These are phyloP conservation scores for Hofmannophila pseudospretella DNA, from an alignment of 2,888 invertebrate species.

Conservation along the genomic window DNA sequence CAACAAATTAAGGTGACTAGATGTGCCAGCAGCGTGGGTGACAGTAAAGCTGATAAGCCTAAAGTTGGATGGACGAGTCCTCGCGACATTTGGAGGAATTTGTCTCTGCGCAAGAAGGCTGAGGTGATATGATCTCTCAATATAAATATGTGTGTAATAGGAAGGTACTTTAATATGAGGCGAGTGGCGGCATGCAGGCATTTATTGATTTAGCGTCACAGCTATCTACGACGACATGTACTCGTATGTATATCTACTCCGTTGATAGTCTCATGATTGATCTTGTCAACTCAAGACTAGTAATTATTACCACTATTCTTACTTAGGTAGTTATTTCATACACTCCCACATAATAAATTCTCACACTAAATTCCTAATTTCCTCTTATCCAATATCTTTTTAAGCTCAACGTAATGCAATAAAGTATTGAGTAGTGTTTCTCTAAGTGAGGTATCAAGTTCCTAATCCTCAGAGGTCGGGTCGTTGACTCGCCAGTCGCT, in stretches of 20 bases:
- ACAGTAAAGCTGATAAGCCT: constrained; percentile 56
- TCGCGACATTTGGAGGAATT: constrained; percentile 70
- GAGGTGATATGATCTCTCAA: constrained; percentile 45
- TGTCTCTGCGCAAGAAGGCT: constrained; percentile 65
- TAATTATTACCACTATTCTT: too few species aligned
- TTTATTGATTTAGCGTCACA: constrained; percentile 28
- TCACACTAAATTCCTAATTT: too few species aligned
- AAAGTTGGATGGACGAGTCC: constrained; percentile 72
- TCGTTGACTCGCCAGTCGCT: constrained; percentile 62
- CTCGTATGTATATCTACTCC: too few species aligned
- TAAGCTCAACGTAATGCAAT: too few species aligned
- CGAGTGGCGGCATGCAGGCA: constrained; percentile 12
- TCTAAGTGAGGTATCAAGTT: too few species aligned
- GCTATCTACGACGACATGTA: constrained; percentile 20
- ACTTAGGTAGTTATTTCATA: too few species aligned
- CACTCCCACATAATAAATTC: too few species aligned
- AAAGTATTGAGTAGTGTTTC: too few species aligned
- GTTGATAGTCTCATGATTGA: too few species aligned
- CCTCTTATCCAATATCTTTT: too few species aligned
- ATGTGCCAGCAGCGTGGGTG: constrained; percentile 66
- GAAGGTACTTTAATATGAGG: neutral
- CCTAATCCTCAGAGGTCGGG: constrained; percentile 50
- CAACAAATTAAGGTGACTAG: constrained; percentile 57
- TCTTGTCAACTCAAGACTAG: too few species aligned
- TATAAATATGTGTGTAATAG: neutral